phyloP scores from a whole-genome alignment of 2,888 invertebrate genomes.

The Autographa pulchrina region DNA sequence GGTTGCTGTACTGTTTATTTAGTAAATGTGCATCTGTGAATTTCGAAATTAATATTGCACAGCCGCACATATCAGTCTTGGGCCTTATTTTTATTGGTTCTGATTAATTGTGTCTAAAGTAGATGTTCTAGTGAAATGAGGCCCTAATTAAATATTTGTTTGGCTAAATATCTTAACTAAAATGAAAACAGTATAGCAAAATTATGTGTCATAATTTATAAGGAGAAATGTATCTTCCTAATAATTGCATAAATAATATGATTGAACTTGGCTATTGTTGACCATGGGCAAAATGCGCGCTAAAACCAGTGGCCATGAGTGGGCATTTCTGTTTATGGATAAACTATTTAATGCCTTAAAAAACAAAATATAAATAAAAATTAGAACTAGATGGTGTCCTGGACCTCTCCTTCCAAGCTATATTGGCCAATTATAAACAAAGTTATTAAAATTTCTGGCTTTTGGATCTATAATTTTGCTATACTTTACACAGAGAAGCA shows the following conservation, averaged over 20 bases:
- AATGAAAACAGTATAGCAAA: slow-evolving; percentile 49
- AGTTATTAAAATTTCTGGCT: no score
- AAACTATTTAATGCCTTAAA: no score
- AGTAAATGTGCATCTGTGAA: slow-evolving; percentile 60
- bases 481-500: slow-evolving; percentile 52
- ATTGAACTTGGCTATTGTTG: no score
- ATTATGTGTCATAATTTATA: slow-evolving; percentile 9
- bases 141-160: slow-evolving; percentile 56
- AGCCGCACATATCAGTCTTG: slow-evolving; percentile 51
- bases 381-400: not conserved
- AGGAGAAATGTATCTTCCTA: no score
- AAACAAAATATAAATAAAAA: no score
- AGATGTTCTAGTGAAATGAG: slow-evolving; percentile 40
- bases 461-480: slow-evolving; percentile 49
- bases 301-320: no score
- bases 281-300: no score
- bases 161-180: slow-evolving; percentile 63
- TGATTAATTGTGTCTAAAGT: not conserved
- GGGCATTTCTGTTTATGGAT: no score
- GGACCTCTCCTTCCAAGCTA: not conserved
- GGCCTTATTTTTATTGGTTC: slow-evolving; percentile 49
- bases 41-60: slow-evolving; percentile 47
- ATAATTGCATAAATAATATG: no score
- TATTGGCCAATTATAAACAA: not conserved
- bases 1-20: slow-evolving; percentile 34